Evolutionary conservation across 2,113 vertebrate genomes (phyloP), one percentile per base, ranked within the genome.

Genomic region (Notothenia rossii): DNA sequence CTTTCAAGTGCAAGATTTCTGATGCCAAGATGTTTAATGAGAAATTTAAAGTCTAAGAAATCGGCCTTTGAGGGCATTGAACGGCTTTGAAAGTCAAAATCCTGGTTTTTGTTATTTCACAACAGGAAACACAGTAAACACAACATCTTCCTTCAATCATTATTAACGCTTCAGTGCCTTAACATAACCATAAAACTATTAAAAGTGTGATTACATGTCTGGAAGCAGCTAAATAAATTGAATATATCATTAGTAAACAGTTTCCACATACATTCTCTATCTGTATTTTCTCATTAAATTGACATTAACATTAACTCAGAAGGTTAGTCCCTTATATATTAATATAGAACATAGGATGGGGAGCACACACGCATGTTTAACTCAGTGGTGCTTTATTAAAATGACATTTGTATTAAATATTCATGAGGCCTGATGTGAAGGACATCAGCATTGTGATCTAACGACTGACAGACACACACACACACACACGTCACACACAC

Each of bases 321-420:
- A 51, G 22, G 64, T 50, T 60, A 60, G 25, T 33, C 13, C 25
- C 2, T 60, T 33, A 66, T 36, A 22, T 25, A 8, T 56, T 56
- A 12, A 11, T 25, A 7, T n/a, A 53, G 3, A 53, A n/a, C 17
- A 53, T 66, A 45, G 22, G 33, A 54, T 29, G 15, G 48, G 22
- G 11, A 2, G 1, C 29, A 15, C 58, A 63, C 58, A 48, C 25
- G 40, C 17, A 60, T 10, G 56, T 70, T 77, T 59, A 72, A 69
- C 60, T 82, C 79, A 46, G 77, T 15, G 58, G 73, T 59, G 72
- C 79, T 87, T 88, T 59, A 90, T 90, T 84, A 89, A 86, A 86
- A 82, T 86, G 76, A 86, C 89, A 84, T n/a, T 15, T 59, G 1
- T 18, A 33, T 83, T 84, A 72, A 58, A 91, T 91, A 91, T 90